A percentile compares a stretch with the other conserved stretches of the same genome.
phyloP scores from a whole-genome alignment of 2,888 invertebrate genomes.

The Colletes collaris region DNA sequence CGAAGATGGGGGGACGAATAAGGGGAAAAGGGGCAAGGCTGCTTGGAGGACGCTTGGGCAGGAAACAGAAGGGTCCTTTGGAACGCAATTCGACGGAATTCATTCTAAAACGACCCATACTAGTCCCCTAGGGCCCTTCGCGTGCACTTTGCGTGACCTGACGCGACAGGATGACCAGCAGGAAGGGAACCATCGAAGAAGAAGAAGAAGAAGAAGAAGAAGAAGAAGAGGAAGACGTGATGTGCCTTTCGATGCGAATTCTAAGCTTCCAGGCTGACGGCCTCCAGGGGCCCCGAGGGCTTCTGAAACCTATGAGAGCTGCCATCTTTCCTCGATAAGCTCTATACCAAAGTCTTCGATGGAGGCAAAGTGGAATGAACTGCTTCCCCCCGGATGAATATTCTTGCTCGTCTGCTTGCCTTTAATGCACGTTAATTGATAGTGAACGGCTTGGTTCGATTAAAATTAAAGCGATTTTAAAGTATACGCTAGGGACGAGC shows the following conservation, averaged over 20 bases:
- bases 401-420: slow-evolving; percentile 25
- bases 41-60: slow-evolving; percentile 76
- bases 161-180: slow-evolving; percentile 41
- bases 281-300: slow-evolving; percentile 69
- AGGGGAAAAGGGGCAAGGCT: slow-evolving; percentile 70
- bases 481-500: slow-evolving; percentile 17
- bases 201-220: slow-evolving; percentile 41
- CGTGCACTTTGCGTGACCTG: slow-evolving; percentile 50
- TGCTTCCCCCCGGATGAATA: slow-evolving; percentile 49
- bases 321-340: slow-evolving; percentile 55
- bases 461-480: slow-evolving; percentile 50
- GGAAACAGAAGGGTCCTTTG: slow-evolving; percentile 74
- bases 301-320: slow-evolving; percentile 75
- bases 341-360: slow-evolving; percentile 19
- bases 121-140: slow-evolving; percentile 42
- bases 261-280: slow-evolving; percentile 72
- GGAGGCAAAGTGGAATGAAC: slow-evolving; percentile 46
- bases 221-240: slow-evolving; percentile 68
- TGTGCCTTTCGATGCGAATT: slow-evolving; percentile 73
- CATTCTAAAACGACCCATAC: slow-evolving; percentile 65
- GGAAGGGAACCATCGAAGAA: slow-evolving; percentile 3
- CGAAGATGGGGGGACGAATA: neutral
- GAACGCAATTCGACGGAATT: slow-evolving; percentile 79
- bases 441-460: slow-evolving; percentile 34
- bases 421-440: slow-evolving; percentile 54